Percentiles rank a stretch among this genome's conserved stretches.
Conservation (phyloP, 1,140 invertebrate genomes). For the Drosophila fuyamai region DNA sequence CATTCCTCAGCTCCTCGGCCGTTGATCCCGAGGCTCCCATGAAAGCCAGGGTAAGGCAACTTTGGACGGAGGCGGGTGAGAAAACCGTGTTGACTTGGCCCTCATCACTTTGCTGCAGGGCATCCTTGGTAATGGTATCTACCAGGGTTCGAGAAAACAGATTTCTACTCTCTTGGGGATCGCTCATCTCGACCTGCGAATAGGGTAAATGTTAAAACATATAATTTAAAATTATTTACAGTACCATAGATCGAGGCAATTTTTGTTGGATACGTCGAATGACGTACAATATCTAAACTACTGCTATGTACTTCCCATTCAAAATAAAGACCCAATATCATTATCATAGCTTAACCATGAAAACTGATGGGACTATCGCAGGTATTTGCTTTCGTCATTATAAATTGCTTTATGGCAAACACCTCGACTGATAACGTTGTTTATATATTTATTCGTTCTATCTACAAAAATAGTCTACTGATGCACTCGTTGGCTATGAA, state of each 20-base stretch:
- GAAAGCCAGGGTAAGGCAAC: constrained; percentile 53
- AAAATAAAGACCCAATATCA: too few relatives aligned
- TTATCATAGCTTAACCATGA: too few relatives aligned
- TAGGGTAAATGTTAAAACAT: not conserved
- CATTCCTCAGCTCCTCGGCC: constrained; percentile 51
- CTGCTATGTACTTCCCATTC: too few relatives aligned
- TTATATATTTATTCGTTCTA: not conserved
- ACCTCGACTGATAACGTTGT: constrained; percentile 13
- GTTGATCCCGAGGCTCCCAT: constrained; percentile 59
- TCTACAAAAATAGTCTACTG: too few relatives aligned
- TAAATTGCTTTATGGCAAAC: constrained; percentile 5
- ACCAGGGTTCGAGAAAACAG: constrained; percentile 56
- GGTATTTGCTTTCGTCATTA: constrained; percentile 3
- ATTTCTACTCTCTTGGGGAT: constrained; percentile 51
- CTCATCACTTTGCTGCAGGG: not conserved
- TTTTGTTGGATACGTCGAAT: too few relatives aligned
- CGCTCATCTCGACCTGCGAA: constrained; percentile 46
- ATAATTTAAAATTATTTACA: too few relatives aligned
- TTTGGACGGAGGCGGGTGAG: constrained; percentile 67
- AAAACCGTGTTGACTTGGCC: constrained; percentile 36
- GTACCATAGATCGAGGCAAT: too few relatives aligned
- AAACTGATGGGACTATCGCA: not conserved
- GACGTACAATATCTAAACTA: too few relatives aligned
- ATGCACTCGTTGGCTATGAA: not conserved
- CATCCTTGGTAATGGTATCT: constrained; percentile 32